These are phyloP conservation scores for Macrotrachela quadricornifera DNA, from an alignment of 1,140 invertebrate genomes.

Conservation along the genomic window DNA sequence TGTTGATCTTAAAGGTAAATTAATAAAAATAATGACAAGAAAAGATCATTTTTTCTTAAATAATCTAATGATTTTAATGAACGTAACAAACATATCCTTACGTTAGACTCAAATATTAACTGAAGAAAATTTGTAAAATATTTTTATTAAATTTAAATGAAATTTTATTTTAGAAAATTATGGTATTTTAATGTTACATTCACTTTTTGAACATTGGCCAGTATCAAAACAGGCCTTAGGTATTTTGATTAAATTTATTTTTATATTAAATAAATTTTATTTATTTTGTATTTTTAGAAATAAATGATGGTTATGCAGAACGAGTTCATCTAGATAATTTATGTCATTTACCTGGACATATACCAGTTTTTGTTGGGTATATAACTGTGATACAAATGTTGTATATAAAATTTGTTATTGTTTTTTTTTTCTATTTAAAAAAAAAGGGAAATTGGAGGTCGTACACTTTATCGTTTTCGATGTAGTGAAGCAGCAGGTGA, in stretches of 20 bases:
- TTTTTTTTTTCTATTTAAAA: constrained; percentile 8
- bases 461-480: constrained; percentile 66
- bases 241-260: too few relatives aligned
- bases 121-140: too few relatives aligned
- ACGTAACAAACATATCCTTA: background rate
- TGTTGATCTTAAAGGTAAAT: constrained; percentile 3
- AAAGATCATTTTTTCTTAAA: background rate
- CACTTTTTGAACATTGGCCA: constrained; percentile 84
- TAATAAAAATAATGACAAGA: background rate
- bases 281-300: too few relatives aligned
- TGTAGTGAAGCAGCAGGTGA: constrained; percentile 79
- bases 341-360: constrained; percentile 57
- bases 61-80: background rate
- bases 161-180: constrained; percentile 58
- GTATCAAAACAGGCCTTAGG: constrained; percentile 10
- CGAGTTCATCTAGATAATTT: background rate
- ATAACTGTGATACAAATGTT: constrained; percentile 4
- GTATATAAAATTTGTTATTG: background rate
- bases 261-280: too few relatives aligned
- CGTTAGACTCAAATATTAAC: background rate
- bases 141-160: too few relatives aligned
- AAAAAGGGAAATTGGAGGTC: constrained; percentile 66
- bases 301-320: too few relatives aligned
- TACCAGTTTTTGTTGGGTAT: constrained; percentile 85
- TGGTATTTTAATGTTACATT: constrained; percentile 73